A percentile compares a stretch with the other conserved stretches of the same genome.
phyloP scores from a whole-genome alignment of 2,888 invertebrate species.

The Steinernema hermaphroditum region DNA sequence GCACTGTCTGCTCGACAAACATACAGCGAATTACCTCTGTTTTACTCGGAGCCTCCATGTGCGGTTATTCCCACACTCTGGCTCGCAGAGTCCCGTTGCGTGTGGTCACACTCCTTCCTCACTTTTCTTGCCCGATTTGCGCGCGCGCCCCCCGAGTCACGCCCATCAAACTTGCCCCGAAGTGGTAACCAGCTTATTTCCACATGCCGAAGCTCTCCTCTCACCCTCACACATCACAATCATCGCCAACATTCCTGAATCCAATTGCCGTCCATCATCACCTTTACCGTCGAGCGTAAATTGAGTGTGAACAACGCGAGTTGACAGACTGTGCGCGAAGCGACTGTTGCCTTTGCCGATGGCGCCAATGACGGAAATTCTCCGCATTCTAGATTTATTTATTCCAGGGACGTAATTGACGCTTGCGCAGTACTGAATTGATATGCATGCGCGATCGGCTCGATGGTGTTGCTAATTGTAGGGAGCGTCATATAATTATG shows the following conservation, averaged over 20 bases:
- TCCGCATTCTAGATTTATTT: slow-evolving; percentile 21
- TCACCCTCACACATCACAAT: too few relatives aligned
- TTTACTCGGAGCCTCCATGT: not conserved
- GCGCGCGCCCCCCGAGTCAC: slow-evolving; percentile 19
- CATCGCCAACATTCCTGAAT: too few relatives aligned
- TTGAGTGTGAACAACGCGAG: slow-evolving; percentile 8
- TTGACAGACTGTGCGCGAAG: not conserved
- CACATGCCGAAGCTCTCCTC: too few relatives aligned
- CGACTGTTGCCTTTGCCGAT: not conserved
- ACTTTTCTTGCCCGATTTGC: slow-evolving; percentile 25
- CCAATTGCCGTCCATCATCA: not conserved
- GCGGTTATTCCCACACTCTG: slow-evolving; percentile 20
- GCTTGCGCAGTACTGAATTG: not conserved
- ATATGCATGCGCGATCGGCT: not conserved
- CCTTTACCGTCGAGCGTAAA: not conserved
- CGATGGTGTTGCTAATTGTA: slow-evolving; percentile 1
- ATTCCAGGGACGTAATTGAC: slow-evolving; percentile 13
- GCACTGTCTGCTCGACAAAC: not conserved
- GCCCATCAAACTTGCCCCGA: slow-evolving; percentile 8
- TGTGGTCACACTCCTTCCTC: slow-evolving; percentile 1
- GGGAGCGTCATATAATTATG: slow-evolving; percentile 12
- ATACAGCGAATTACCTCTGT: slow-evolving; percentile 19
- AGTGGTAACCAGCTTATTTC: not conserved
- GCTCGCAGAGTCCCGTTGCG: not conserved
- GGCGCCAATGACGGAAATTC: not conserved